Evolutionary conservation across 2,888 invertebrate species (phyloP).

Genomic region (Chydorus sphaericus): DNA sequence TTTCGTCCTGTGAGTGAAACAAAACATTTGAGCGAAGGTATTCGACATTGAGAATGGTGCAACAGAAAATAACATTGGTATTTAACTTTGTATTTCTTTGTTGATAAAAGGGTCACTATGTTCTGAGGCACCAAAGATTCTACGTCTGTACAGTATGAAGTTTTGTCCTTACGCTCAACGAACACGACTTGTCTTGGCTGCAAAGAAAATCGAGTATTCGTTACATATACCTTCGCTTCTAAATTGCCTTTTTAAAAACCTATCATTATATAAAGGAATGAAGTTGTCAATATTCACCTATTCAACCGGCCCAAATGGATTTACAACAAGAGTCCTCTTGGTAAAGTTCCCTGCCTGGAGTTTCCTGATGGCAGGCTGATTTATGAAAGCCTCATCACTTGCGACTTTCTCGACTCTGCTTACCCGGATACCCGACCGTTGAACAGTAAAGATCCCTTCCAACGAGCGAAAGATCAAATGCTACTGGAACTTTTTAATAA

Average conservation of each 20-base stretch:
- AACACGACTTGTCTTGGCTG: conserved; percentile 54
- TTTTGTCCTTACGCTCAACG: conserved; percentile 74
- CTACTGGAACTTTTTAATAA: conserved; percentile 51
- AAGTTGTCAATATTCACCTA: conserved; percentile 43
- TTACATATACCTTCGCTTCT: too few relatives aligned
- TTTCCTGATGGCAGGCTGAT: conserved; percentile 46
- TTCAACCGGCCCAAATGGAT: conserved; percentile 71
- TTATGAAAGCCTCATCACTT: conserved; percentile 62
- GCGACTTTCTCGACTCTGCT: conserved; percentile 66
- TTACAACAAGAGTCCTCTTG: conserved; percentile 31
- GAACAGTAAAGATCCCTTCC: conserved; percentile 46
- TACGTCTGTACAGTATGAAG: conserved; percentile 65
- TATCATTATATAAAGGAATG: conserved; percentile 37
- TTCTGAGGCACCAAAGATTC: conserved; percentile 20
- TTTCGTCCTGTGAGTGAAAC: too few relatives aligned
- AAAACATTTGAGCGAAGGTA: too few relatives aligned
- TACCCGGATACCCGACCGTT: conserved; percentile 45
- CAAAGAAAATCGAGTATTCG: conserved; percentile 58
- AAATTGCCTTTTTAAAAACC: not conserved
- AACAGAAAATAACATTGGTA: not conserved
- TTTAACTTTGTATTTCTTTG: not conserved
- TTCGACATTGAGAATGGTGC: too few relatives aligned
- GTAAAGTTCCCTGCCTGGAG: conserved; percentile 61
- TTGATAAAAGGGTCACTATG: conserved; percentile 19
- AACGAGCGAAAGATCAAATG: conserved; percentile 55